Evolutionary conservation across 2,888 invertebrate species (phyloP), one percentile per base, ranked within the genome.

Genomic region (Liposcelis brunnea): DNA sequence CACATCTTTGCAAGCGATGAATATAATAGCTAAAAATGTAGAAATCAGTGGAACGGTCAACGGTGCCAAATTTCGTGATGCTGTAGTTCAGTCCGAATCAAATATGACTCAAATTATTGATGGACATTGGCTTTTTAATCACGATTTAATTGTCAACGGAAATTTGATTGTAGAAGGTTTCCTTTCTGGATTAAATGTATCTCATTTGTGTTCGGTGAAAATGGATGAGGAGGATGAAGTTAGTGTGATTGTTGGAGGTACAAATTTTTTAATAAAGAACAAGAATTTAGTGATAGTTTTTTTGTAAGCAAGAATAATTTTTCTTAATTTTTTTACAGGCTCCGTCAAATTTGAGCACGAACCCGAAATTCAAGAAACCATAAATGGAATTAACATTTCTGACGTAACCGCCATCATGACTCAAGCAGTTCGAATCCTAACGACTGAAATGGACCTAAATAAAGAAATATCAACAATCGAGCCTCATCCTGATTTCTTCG

Each of bases 351-450:
- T 72, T 51, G 48, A 49, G 0, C 54, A 54, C 18, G 60, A 67
- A 26, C 71, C 71, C 10, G 47, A 44, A 12, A 59, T 70, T 47
- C 21, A 8, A 18, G 49, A 52, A 11, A 58, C 53, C 8, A 52
- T 72, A 1, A 70, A 71, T 53, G 51, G 58, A 2, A 52, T 56
- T 8, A 52, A 58, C 34, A 47, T 70, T 16, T 46, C 56, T 2
- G 67, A 70, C 52, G 56, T 71, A 1, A 62, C 64, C 11, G 59
- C 59, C 33, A 61, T 70, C 31, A 64, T 66, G 1, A 61, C 62
- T 42, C 63, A 62, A 51, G 63, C 68, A 1, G 64, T 68, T 2
- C 59, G 61, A 33, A 55, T 66, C 21, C 61, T 72, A 35, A 65
- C 63, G 50, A 59, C 64, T 42, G 67, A 67, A 0, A 63, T 65